phyloP scores from a whole-genome alignment of 1,140 invertebrate genomes.

The Nephila pilipes region DNA sequence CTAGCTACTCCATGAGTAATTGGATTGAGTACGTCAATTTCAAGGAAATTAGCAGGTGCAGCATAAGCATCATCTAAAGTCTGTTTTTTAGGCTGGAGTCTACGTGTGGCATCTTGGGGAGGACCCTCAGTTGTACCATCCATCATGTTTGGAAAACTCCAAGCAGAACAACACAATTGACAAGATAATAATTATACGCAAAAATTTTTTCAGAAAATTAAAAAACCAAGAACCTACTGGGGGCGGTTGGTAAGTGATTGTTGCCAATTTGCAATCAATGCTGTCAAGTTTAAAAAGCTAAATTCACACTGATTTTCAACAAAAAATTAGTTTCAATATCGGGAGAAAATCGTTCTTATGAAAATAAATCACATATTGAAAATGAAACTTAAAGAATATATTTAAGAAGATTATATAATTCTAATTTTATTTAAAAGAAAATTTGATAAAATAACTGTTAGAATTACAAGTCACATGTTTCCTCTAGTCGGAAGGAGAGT shows the following conservation, averaged over 20 bases:
- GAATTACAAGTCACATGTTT: too few relatives aligned
- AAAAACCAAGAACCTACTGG: slow-evolving; percentile 42
- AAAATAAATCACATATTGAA: too few relatives aligned
- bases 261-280: slow-evolving; percentile 37
- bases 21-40: slow-evolving; percentile 99
- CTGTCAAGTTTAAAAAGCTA: background rate
- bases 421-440: too few relatives aligned
- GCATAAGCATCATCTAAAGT: slow-evolving; percentile 99
- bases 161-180: background rate
- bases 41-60: slow-evolving; percentile 99
- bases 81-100: slow-evolving; percentile 97
- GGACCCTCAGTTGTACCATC: slow-evolving; percentile 72
- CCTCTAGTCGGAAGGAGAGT: too few relatives aligned
- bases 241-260: slow-evolving; percentile 47
- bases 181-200: background rate
- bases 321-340: too few relatives aligned
- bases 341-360: too few relatives aligned
- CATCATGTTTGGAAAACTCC: slow-evolving; percentile 65
- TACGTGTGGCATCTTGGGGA: slow-evolving; percentile 75
- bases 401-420: too few relatives aligned
- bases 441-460: too few relatives aligned
- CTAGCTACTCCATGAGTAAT: slow-evolving; percentile 96
- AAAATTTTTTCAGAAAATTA: slow-evolving; percentile 28
- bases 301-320: background rate
- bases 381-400: too few relatives aligned